Evolutionary conservation across 2,113 vertebrate genomes (phyloP), one percentile per base, ranked within the genome.

Genomic region (Laticauda laticaudata): DNA sequence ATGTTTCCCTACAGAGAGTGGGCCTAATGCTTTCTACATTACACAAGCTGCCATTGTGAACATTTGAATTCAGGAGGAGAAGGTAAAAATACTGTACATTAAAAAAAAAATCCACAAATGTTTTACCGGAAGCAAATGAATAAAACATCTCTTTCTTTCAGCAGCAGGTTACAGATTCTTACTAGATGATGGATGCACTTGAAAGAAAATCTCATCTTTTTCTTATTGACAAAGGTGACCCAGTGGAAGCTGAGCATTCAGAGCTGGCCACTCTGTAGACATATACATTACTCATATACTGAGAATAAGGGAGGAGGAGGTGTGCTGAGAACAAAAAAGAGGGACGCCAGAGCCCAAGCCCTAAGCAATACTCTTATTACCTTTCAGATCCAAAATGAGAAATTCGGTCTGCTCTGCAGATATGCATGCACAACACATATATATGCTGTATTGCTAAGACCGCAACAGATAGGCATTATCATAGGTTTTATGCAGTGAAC

Each of bases 111-210:
- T 92, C 81, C 91, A 96, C 94, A 96, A 96, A 95, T 96, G 92
- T 96, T 95, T 96, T 96, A 94, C 92, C 95, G 91, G 59, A 95
- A 95, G 92, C 1, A 91, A 94, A 45, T 97, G 96, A 97, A 97
- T 97, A 97, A 97, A 97, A 97, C 96, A 97, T 97, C 92, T 96
- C 93, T 94, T 95, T 96, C 95, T 96, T 95, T 97, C 93, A 57
- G 95, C 92, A 96, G 95, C 92, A 96, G 94, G 94, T 95, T 96
- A 96, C 96, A 96, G 94, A 92, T 95, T 95, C 93, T 97, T 96
- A 96, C 96, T 95, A 87, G 90, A 96, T 94, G 94, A 96, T 95
- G 97, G 95, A 97, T 96, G 92, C 0, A 4, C 94, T 95, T 96
- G 96, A 97, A 97, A 97, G 96, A 94, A 97, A 97, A 92, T 95